phyloP scores from a whole-genome alignment of 2,113 vertebrate species.

The Rhagologus leucostigma region DNA sequence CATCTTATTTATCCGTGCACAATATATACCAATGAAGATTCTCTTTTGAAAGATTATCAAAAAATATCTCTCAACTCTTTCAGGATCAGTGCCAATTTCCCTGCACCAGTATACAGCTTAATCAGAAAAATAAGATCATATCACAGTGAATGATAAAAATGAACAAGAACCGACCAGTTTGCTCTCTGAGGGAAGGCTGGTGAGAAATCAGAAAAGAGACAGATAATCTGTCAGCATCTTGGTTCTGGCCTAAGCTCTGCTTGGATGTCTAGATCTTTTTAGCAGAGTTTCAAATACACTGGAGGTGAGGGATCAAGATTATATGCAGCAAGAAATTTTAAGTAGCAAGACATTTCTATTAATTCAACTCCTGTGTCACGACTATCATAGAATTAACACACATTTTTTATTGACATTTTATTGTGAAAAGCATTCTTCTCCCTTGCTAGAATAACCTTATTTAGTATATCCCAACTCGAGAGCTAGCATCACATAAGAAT shows the following conservation, averaged over 20 bases:
- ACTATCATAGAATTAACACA: not conserved
- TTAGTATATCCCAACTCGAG: not conserved
- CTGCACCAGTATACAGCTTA: not conserved
- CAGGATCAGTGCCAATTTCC: not conserved
- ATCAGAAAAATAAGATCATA: not conserved
- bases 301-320: not conserved
- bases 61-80: not conserved
- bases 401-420: not conserved
- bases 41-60: not conserved
- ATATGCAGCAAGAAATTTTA: not conserved
- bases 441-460: not conserved
- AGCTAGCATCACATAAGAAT: not conserved
- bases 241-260: not conserved
- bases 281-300: not conserved
- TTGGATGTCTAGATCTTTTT: not conserved
- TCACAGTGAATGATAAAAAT: not conserved
- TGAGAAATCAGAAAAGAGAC: not conserved
- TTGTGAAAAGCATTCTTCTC: not conserved
- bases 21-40: not conserved
- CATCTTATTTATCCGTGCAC: not conserved
- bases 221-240: not conserved
- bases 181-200: not conserved
- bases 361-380: not conserved
- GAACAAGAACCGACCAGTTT: not conserved
- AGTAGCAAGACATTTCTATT: not conserved